Evolutionary conservation across 2,797 vertebrate genomes (phyloP), one percentile per base, ranked within the genome.

Genomic region (Siniperca undulata): DNA sequence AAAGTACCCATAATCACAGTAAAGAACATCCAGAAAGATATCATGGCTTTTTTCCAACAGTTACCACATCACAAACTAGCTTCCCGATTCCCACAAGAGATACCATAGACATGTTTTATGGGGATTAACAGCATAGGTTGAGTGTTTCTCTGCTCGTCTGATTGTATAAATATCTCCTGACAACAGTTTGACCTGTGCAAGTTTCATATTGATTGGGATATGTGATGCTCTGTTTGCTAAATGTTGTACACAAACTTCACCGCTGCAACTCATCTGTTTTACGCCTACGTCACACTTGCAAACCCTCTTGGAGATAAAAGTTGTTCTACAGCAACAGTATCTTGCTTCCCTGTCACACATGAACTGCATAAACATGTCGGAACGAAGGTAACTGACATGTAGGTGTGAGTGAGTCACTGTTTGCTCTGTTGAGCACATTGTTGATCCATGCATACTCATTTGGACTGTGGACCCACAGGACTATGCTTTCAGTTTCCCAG

Each of bases 391-490:
- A 77, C 84, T 50, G 44, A 81, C 82, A 83, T 30, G 84, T 84
- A 81, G 82, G 82, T 64, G 83, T 77, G 70, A 30, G 71, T 84
- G 82, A 91, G 66, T 90, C 92, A 83, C 59, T 9, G 71, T 87
- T 88, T 77, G 81, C 64, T 83, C 71, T 72, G 68, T 16, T 72
- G 73, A 82, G 20, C 72, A 58, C 68, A 48, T 42, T 77, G 83
- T 81, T 79, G 72, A 82, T 84, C 80, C 10, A 16, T 77, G 86
- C 60, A 58, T 59, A 8, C 40, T 81, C 83, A 80, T 83, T 88
- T 86, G 78, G 56, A 82, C 27, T 22, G 38, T 7, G 70, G 60
- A 80, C 85, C 74, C 85, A 64, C 75, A 84, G 82, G 87, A 80
- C 74, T 52, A 5, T 53, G 75, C 67, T 12, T 70, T 74, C 44